Evolutionary conservation across 1,140 invertebrate species (phyloP).

Genomic region (Aethina tumida): DNA sequence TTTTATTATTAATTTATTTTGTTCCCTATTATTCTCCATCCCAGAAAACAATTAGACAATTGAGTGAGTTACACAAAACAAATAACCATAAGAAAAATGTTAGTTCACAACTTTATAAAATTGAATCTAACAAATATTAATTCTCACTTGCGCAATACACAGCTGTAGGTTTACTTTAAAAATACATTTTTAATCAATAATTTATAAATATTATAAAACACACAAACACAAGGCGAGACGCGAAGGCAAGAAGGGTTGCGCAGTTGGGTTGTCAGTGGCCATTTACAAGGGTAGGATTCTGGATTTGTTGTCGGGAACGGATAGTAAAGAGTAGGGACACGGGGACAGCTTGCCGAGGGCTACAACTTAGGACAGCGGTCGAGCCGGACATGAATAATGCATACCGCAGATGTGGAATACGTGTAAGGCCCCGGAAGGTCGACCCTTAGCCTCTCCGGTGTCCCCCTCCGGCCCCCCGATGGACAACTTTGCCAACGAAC

Average conservation of each 20-base stretch:
- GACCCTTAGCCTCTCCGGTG: slow-evolving; percentile 20
- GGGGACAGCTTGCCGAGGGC: slow-evolving; percentile 16
- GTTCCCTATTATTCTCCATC: no score
- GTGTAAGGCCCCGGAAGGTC: slow-evolving; percentile 27
- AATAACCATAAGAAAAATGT: no score
- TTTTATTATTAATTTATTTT: no score
- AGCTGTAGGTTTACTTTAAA: no score
- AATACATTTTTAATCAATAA: no score
- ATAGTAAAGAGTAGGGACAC: slow-evolving; percentile 13
- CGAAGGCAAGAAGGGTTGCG: neutral
- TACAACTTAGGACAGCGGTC: slow-evolving; percentile 31
- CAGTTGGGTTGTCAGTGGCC: slow-evolving; percentile 21
- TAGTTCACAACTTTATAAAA: no score
- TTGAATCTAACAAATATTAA: no score
- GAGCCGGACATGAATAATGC: slow-evolving; percentile 35
- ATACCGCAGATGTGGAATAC: slow-evolving; percentile 37
- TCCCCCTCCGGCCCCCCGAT: slow-evolving; percentile 14
- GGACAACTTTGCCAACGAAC: slow-evolving; percentile 1
- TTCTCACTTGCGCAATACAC: no score
- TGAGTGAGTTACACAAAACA: no score
- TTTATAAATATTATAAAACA: no score
- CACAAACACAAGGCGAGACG: no score
- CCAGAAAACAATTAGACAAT: no score
- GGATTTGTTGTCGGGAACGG: slow-evolving; percentile 33
- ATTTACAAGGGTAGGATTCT: slow-evolving; percentile 29